A percentile compares a stretch with the other conserved stretches of the same genome.
Conservation (phyloP, 2,113 vertebrate species). For the Psilopsiagon aymara region DNA sequence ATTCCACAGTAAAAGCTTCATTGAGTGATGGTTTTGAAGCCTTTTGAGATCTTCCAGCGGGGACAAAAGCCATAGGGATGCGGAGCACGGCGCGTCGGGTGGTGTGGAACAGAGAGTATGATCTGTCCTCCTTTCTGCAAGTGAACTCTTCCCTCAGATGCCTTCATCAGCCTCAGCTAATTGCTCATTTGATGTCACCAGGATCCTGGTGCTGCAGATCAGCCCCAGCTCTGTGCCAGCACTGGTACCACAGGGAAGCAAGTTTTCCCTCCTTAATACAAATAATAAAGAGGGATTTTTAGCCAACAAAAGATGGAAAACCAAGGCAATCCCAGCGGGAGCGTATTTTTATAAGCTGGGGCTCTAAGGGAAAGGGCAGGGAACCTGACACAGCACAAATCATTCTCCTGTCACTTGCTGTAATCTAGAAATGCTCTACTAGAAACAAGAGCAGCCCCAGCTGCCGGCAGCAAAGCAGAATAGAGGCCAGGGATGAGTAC, state of each 20-base stretch:
- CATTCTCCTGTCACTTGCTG: slow-evolving; percentile 48
- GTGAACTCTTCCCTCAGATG: not conserved
- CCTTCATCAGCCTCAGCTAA: not conserved
- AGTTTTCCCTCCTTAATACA: not conserved
- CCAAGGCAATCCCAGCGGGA: not conserved
- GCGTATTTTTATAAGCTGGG: slow-evolving; percentile 10
- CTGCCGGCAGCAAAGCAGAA: not conserved
- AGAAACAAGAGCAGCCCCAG: slow-evolving; percentile 3
- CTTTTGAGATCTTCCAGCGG: not conserved
- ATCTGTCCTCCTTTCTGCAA: not conserved
- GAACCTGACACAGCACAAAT: slow-evolving; percentile 34
- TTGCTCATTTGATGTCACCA: not conserved
- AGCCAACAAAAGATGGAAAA: not conserved
- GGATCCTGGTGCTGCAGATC: not conserved
- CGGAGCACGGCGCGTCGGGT: rapidly evolving
- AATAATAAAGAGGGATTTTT: not conserved
- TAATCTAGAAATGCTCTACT: slow-evolving; percentile 15
- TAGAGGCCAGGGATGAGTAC: not conserved
- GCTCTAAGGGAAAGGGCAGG: slow-evolving; percentile 44
- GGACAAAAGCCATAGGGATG: not conserved
- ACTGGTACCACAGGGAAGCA: not conserved
- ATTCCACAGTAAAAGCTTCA: not conserved
- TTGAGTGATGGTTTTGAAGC: not conserved
- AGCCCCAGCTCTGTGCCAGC: not conserved
- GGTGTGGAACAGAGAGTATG: not conserved